Conservation (phyloP, 2,888 invertebrate genomes). For the Philereme transversata region DNA sequence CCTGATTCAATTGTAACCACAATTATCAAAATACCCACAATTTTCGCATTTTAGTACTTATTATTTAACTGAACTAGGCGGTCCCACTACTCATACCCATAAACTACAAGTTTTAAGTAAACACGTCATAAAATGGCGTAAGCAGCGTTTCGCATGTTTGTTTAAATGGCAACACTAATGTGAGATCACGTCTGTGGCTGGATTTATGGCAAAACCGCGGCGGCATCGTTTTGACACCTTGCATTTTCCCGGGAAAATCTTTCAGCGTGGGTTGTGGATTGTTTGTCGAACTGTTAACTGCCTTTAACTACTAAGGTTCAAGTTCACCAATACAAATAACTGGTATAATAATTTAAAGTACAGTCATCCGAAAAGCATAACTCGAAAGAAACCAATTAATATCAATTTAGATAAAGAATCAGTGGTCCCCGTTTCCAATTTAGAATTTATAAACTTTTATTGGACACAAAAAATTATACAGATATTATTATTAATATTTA, state of each 20-base stretch:
- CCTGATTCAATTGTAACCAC: too few species aligned
- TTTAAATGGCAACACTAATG: constrained; percentile 68
- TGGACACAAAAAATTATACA: too few species aligned
- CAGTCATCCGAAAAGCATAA: too few species aligned
- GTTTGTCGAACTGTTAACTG: constrained; percentile 10
- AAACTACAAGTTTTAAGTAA: constrained; percentile 44
- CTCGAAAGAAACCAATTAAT: too few species aligned
- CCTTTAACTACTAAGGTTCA: not conserved
- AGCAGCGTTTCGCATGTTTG: constrained; percentile 52
- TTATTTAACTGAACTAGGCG: not conserved
- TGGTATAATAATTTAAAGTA: too few species aligned
- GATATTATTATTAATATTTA: too few species aligned
- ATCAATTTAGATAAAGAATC: too few species aligned
- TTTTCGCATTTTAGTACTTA: too few species aligned
- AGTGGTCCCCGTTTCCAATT: too few species aligned
- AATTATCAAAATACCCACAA: too few species aligned
- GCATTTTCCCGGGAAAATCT: constrained; percentile 16
- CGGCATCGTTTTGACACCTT: constrained; percentile 25
- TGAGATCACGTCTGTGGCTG: constrained; percentile 63
- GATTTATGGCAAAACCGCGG: constrained; percentile 47
- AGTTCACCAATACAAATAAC: too few species aligned
- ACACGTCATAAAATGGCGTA: constrained; percentile 39
- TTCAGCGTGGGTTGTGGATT: not conserved
- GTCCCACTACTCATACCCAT: not conserved
- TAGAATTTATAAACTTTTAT: too few species aligned